Base-by-base conservation (phyloP, 2,113 vertebrate species). In the Sula dactylatra region DNA sequence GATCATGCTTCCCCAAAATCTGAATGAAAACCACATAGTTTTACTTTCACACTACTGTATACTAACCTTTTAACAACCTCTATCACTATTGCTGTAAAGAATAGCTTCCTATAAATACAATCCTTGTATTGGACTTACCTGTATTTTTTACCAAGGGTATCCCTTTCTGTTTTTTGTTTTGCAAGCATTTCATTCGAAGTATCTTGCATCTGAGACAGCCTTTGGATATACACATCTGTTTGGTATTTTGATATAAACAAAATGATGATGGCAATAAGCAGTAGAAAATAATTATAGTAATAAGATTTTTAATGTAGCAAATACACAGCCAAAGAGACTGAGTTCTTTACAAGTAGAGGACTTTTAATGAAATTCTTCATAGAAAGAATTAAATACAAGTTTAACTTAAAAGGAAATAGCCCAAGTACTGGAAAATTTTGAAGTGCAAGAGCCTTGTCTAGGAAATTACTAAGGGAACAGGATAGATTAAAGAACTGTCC, bases 131-230 rank as follows among this genome's bases (percentile, higher is more conserved):
- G 38, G 70, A 89, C 98, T 93, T 87, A 98, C 98, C 98, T 98
- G 95, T 98, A 98, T 91, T 98, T 98, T 98, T 98, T 98, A 96
- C 97, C 97, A 94, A 98, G 96, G 12, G 77, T 73, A 96, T 98
- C 97, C 24, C 97, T 97, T 97, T 98, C 98, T 67, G 76, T 88
- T 88, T 97, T 98, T 86, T 98, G 98, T 49, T 96, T 96, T 83
- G 91, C 92, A 98, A 98, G 95, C 62, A 98, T 73, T 77, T 95
- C 77, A 95, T 98, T 97, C 95, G 98, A 88, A 88, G 95, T 69
- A n/a, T 94, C 90, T 94, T 98, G 98, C 70, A 98, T 88, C 42
- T 97, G 83, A 93, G 94, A 95, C 86, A 98, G 74, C 16, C 65
- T 91, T 74, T 86, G 84, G 47, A 88, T 70, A 90, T 94, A 98